Base-by-base conservation (phyloP, 2,888 invertebrate genomes). In the Cactoblastis cactorum region DNA sequence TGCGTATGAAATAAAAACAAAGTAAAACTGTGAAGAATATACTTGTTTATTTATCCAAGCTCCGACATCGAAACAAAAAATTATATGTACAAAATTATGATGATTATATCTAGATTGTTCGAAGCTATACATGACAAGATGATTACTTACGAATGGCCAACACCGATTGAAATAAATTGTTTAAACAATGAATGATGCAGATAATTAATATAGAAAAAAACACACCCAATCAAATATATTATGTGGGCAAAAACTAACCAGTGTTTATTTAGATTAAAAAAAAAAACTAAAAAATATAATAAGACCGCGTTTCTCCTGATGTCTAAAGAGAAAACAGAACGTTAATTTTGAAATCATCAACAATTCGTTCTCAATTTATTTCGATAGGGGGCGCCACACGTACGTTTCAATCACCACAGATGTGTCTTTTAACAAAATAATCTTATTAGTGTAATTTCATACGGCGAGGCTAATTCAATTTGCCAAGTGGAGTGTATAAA, bases 21-120 rank as follows among this genome's bases (percentile, higher is more conserved):
- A 85, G 77, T 77, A 83, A 74, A 65, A 71, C 77, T 80, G 74
- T 78, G 79, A 80, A 80, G 77, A 82, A 80, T 78, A 87, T 80
- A 83, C 72, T 79, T 77, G 71, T 87, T 87, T 86, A 87, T 87
- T 87, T 77, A 56, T 70, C 69, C 73, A 77, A 77, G 74, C 77
- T 75, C 72, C 70, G 71, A 77, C 72, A 75, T 62, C 59, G 54
- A 67, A 70, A 77, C 72, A 70, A 67, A 70, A 67, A 64, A 72
- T 70, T 66, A 73, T 65, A 74, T 68, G 65, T 69, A 68, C 71
- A 76, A 73, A 62, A 56, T 50, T 60, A 63, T 64, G 59, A 67
- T 61, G 66, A 69, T 48, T 60, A 55, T 57, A 41, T 33, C 41
- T 49, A 41, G 11, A 49, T 41, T 32, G 12, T 34, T 33, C 15